Evolutionary conservation across 2,113 vertebrate genomes (phyloP).

Genomic region (Ptyas mucosa): DNA sequence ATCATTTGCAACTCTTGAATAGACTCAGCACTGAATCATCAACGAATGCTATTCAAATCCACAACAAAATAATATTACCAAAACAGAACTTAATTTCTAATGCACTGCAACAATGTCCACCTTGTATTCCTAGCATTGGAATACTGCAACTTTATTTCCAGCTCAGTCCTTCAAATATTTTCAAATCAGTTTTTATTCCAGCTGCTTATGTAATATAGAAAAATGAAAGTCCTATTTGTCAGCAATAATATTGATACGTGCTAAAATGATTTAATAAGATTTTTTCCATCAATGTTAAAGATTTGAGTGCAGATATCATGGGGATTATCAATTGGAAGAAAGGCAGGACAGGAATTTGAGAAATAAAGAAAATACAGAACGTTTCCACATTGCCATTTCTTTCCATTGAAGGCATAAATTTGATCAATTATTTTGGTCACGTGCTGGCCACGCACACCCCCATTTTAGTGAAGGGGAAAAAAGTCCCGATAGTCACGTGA

Average conservation of each 20-base stretch:
- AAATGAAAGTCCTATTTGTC: background rate
- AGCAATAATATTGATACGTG: background rate
- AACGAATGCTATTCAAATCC: constrained; percentile 55
- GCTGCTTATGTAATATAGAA: background rate
- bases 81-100: constrained; percentile 43
- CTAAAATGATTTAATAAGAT: background rate
- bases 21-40: constrained; percentile 60
- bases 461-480: too few species aligned
- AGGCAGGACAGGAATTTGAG: background rate
- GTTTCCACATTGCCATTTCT: background rate
- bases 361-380: background rate
- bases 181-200: background rate
- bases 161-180: background rate
- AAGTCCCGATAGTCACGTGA: too few species aligned
- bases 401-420: background rate
- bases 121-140: background rate
- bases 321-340: background rate
- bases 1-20: constrained; percentile 59
- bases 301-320: background rate
- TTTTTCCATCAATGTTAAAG: background rate
- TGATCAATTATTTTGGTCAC: background rate
- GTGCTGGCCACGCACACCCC: too few species aligned
- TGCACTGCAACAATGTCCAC: background rate
- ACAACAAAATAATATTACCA: constrained; percentile 43
- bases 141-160: background rate